Conservation (phyloP, 1,140 invertebrate genomes). For the Atopsyche davidsoni region DNA sequence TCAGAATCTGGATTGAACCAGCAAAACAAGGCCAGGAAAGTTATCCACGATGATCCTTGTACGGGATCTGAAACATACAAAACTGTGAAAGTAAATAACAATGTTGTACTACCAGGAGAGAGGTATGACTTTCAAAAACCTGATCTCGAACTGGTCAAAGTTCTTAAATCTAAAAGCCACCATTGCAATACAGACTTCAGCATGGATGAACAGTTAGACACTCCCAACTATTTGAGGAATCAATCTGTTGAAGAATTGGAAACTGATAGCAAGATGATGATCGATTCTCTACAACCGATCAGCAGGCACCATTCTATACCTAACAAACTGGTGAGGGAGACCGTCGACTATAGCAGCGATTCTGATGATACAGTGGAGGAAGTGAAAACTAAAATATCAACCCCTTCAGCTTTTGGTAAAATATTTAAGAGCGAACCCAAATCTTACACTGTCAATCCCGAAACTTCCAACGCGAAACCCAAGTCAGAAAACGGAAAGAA, state of each 20-base stretch:
- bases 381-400: slow-evolving; percentile 11
- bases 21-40: slow-evolving; percentile 32
- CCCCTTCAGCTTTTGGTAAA: slow-evolving; percentile 19
- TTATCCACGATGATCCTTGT: slow-evolving; percentile 24
- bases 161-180: slow-evolving; percentile 28
- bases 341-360: slow-evolving; percentile 22
- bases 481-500: slow-evolving; percentile 16
- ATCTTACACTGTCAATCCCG: slow-evolving; percentile 19
- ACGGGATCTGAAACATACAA: slow-evolving; percentile 16
- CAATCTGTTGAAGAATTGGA: slow-evolving; percentile 45
- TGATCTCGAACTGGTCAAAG: slow-evolving; percentile 18
- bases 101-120: background rate
- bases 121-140: slow-evolving; percentile 18
- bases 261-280: slow-evolving; percentile 33
- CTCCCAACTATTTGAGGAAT: slow-evolving; percentile 41
- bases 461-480: slow-evolving; percentile 1
- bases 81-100: slow-evolving; percentile 11
- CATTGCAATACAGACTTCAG: slow-evolving; percentile 17
- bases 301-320: slow-evolving; percentile 40
- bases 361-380: slow-evolving; percentile 24
- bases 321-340: slow-evolving; percentile 26
- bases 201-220: slow-evolving; percentile 6
- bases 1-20: slow-evolving; percentile 19
- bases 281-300: slow-evolving; percentile 32
- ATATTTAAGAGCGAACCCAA: slow-evolving; percentile 28